A percentile compares a stretch with the other conserved stretches of the same genome.
Conservation (phyloP, 2,797 vertebrate species). For the Pipistrellus kuhlii region DNA sequence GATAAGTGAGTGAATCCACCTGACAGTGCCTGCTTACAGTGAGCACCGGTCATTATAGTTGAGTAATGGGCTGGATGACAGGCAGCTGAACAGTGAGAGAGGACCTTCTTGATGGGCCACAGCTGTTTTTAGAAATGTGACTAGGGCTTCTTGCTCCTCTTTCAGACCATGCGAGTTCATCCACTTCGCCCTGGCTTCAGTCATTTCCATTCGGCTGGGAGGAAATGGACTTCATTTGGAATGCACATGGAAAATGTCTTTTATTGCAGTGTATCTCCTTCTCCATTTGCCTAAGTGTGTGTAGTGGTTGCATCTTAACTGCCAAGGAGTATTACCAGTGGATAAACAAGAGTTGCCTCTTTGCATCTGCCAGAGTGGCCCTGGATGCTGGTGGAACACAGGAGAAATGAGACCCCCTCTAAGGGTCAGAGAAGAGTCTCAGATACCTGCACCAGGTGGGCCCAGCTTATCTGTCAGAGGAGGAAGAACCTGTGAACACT, state of each 20-base stretch:
- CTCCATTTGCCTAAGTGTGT: neutral
- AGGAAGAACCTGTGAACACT: neutral
- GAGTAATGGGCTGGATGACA: neutral
- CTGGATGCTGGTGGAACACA: neutral
- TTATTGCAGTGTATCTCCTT: neutral
- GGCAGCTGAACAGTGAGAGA: neutral
- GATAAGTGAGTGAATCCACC: neutral
- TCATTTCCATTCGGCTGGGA: neutral
- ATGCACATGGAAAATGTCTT: neutral
- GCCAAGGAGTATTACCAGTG: neutral
- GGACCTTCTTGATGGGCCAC: neutral
- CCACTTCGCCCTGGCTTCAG: neutral
- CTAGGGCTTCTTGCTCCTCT: neutral
- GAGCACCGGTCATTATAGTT: neutral
- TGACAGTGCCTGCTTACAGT: too few species aligned
- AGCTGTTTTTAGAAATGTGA: neutral
- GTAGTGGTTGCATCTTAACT: neutral
- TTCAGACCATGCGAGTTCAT: neutral
- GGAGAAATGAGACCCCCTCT: neutral
- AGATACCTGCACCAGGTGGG: neutral
- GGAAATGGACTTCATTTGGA: neutral
- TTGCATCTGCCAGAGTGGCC: constrained; percentile 25
- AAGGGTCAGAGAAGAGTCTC: neutral
- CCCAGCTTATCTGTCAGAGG: neutral
- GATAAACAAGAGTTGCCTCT: neutral